Percentiles rank a stretch among this genome's conserved stretches.
phyloP scores from a whole-genome alignment of 2,797 vertebrate genomes.

The Carcharodon carcharias region DNA sequence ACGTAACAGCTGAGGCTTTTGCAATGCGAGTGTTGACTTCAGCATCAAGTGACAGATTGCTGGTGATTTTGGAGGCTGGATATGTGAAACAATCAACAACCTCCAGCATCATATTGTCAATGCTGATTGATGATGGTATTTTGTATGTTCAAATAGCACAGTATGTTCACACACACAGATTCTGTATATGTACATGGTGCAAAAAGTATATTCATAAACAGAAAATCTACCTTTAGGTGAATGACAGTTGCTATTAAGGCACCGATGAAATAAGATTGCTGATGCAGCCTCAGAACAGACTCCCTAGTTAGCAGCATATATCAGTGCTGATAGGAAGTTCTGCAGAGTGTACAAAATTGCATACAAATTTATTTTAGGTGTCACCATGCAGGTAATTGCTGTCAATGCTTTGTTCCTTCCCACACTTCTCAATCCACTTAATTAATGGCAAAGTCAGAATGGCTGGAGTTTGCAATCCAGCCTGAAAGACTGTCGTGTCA shows the following conservation, averaged over 20 bases:
- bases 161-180: too few relatives aligned
- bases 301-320: too few relatives aligned
- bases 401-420: neutral
- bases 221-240: neutral
- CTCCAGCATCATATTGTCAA: too few relatives aligned
- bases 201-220: neutral
- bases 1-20: too few relatives aligned
- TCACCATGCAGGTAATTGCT: neutral
- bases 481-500: neutral
- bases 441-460: neutral
- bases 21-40: too few relatives aligned
- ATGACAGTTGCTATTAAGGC: neutral
- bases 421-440: neutral
- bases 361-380: neutral
- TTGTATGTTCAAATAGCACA: too few relatives aligned
- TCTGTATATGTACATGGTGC: neutral
- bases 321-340: neutral
- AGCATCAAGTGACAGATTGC: too few relatives aligned
- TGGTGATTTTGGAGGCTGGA: too few relatives aligned
- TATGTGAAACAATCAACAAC: too few relatives aligned
- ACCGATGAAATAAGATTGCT: neutral
- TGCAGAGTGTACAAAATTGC: neutral
- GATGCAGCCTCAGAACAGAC: neutral
- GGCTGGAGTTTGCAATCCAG: neutral
- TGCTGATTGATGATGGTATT: too few relatives aligned